These are phyloP conservation scores for Mechanitis messenoides DNA, from an alignment of 2,888 invertebrate genomes.

Conservation along the genomic window DNA sequence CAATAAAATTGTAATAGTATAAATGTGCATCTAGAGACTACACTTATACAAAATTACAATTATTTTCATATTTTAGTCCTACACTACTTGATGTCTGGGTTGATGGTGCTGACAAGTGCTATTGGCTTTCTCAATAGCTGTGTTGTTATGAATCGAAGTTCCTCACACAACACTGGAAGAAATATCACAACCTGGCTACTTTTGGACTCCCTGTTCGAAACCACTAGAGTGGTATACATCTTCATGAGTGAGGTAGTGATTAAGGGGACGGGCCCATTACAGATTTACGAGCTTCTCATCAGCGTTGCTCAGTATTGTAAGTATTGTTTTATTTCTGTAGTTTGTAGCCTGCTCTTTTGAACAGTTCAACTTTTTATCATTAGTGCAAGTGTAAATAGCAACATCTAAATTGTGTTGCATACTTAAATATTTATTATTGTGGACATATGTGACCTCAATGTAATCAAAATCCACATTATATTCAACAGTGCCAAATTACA, in stretches of 20 bases:
- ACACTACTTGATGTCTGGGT: slow-evolving; percentile 59
- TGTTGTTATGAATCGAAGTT: slow-evolving; percentile 53
- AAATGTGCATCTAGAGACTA: neutral
- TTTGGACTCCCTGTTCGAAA: slow-evolving; percentile 66
- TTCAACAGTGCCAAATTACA: too few relatives aligned
- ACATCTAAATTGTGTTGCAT: too few relatives aligned
- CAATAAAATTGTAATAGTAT: too few relatives aligned
- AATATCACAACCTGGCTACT: slow-evolving; percentile 64
- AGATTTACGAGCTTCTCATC: slow-evolving; percentile 57
- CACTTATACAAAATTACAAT: neutral
- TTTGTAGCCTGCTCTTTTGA: neutral
- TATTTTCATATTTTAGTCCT: slow-evolving; percentile 42
- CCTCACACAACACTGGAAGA: slow-evolving; percentile 44
- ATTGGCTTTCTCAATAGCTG: slow-evolving; percentile 65
- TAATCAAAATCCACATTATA: too few relatives aligned
- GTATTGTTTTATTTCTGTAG: slow-evolving; percentile 19
- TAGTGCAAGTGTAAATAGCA: neutral
- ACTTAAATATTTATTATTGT: too few relatives aligned
- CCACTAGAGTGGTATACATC: slow-evolving; percentile 60
- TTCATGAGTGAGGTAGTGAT: slow-evolving; percentile 59
- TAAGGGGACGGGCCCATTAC: slow-evolving; percentile 51
- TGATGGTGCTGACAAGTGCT: slow-evolving; percentile 54
- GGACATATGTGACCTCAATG: too few relatives aligned
- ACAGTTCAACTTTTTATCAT: too few relatives aligned
- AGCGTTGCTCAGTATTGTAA: slow-evolving; percentile 62